Evolutionary conservation across 2,797 vertebrate species (phyloP).

Genomic region (Eospalax fontanierii): DNA sequence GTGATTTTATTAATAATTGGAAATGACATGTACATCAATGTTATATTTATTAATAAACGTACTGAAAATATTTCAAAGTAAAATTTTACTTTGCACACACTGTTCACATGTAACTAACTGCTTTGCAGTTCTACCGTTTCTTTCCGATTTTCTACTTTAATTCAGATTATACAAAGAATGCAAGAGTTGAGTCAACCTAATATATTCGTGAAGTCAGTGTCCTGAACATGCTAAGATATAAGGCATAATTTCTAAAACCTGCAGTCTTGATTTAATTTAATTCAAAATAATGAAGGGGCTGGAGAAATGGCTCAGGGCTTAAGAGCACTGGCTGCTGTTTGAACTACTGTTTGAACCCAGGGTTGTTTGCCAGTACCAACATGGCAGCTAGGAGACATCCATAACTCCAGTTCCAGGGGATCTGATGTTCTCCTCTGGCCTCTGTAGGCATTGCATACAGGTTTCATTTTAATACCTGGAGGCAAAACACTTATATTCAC

Average conservation of each 20-base stretch:
- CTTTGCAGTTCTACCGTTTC: not conserved
- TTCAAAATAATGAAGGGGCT: not conserved
- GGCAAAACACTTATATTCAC: no score
- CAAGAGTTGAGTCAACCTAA: not conserved
- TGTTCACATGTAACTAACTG: not conserved
- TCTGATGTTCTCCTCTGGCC: no score
- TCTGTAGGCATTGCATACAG: no score
- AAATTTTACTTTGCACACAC: not conserved
- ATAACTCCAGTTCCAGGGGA: no score
- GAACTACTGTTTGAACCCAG: no score
- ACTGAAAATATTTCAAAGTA: constrained; percentile 66
- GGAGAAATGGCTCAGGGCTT: no score
- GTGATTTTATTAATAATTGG: constrained; percentile 84
- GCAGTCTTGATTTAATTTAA: constrained; percentile 8
- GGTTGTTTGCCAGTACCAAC: no score
- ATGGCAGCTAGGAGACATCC: no score
- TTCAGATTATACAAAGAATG: not conserved
- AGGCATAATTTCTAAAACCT: not conserved
- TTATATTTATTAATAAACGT: constrained; percentile 76
- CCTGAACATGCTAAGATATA: not conserved
- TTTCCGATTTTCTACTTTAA: not conserved
- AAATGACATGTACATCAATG: constrained; percentile 81
- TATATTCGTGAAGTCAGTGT: not conserved
- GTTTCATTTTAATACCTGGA: no score
- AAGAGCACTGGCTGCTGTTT: no score